Base-by-base conservation (phyloP, 1,140 invertebrate genomes). In the Cydia fagiglandana region DNA sequence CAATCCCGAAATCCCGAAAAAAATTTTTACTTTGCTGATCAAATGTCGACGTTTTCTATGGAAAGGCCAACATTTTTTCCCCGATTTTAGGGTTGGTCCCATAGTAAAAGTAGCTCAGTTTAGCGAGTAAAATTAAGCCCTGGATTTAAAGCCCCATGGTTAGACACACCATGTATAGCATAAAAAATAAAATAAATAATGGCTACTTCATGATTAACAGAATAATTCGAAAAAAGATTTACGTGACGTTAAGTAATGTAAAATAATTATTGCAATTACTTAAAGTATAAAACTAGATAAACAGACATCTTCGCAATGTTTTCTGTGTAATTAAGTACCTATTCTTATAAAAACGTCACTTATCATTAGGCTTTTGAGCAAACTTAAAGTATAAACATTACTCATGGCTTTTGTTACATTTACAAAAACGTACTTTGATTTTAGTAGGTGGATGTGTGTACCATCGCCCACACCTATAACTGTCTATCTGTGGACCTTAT, bases 281-380 rank as follows among this genome's bases (percentile, higher is more conserved):
- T 38, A 66, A 45, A 61, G 56, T 61, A 61, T 17, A 70, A 38
- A 70, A 70, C 66, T 70, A 70, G 34, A 70, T 70, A 38, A 70
- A 38, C 66, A 70, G 34, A 70, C 66, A 45, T 70, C 30, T 70
- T 70, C 9, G 17, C 12, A 47, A 73, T 50, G 20, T 73, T 73
- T 70, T 38, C 66, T 9, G 66, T 38, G 41, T 73, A 45, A 50
- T 73, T 73, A 73, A 73, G 73, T 73, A 88, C 85, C 83, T 86
- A 77, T 83, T 77, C 77, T 79, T 73, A 83, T 74, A n/a, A 61
- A 73, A 74, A 77, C 30, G n/a, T 61, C 66, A 73, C 50, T 77
- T 79, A 79, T 75, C 34, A 76, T 75, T 73, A 80, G 53, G 38
- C 28, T 70, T 79, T 80, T 80, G 79, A 80, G 79, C 79, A 80